Conservation (phyloP, 2,113 vertebrate genomes). For the Perca flavescens region DNA sequence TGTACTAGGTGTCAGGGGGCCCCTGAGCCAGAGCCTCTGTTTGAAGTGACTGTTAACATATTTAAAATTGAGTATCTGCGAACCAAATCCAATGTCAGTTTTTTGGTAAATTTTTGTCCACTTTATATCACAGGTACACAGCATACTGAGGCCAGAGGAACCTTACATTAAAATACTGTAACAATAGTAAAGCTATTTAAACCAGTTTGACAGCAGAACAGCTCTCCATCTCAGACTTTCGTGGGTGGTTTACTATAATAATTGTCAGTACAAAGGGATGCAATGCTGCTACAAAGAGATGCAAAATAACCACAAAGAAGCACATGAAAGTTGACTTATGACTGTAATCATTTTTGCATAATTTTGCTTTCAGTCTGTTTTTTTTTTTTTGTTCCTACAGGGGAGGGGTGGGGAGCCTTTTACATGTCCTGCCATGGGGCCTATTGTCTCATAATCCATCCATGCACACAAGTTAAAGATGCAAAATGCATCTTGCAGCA, state of each 20-base stretch:
- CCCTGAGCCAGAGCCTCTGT: too few relatives aligned
- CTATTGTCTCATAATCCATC: not conserved
- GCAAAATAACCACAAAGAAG: not conserved
- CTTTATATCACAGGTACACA: not conserved
- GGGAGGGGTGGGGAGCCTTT: too few relatives aligned
- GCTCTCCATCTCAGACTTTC: not conserved
- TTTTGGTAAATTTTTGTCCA: not conserved
- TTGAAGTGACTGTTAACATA: not conserved
- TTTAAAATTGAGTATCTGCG: not conserved
- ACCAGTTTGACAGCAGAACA: not conserved
- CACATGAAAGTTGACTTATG: not conserved
- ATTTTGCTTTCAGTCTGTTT: not conserved
- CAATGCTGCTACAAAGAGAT: not conserved
- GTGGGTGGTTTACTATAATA: not conserved
- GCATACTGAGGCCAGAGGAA: not conserved
- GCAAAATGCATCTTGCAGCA: not conserved
- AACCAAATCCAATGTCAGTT: not conserved
- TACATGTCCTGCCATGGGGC: not conserved
- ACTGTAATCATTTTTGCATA: not conserved
- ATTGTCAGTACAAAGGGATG: not conserved
- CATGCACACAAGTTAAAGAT: not conserved
- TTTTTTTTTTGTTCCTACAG: too few relatives aligned
- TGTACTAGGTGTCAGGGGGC: too few relatives aligned
- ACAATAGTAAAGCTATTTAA: not conserved
- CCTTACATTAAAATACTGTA: not conserved